Base-by-base conservation (phyloP, 2,888 invertebrate genomes). In the Dolichomitus sp. region DNA sequence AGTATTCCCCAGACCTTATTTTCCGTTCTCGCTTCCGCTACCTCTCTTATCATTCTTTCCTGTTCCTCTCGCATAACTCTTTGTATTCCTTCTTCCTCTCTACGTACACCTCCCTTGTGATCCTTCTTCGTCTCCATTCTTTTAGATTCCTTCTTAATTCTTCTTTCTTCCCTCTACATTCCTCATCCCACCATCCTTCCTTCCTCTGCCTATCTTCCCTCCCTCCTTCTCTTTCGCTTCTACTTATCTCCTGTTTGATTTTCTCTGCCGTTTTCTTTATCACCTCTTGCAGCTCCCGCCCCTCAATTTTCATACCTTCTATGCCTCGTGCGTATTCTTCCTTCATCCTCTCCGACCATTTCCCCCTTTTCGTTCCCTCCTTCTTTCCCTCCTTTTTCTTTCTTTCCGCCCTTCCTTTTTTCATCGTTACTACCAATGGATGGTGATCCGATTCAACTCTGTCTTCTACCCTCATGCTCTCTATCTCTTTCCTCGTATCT, bases 381-480 rank as follows among this genome's bases (percentile, higher is more conserved):
- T 11, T 19, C 17, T 33, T 50, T 7, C 30, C 12, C 37, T 52
- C 33, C 57, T 45, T 48, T 45, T 42, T 52, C 11, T 11, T 40
- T 63, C 17, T 57, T 33, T 48, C 63, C 19, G 1, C 37, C 11
- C 45, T 42, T 27, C 40, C 54, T n/a, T 23, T 19, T 45, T 42
- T 17, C 19, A 54, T 40, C n/a, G 27, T 37, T 50, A 50, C 61
- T 30, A 33, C 33, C 33, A 73, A 1, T 4, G 83, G 81, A 12
- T 72, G 52, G 54, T 82, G 80, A 11, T 84, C 77, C 11, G 80
- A 83, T 14, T 82, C 70, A 19, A 81, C 33, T 57, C 68, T 68
- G 9, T 72, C 65, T 3, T 17, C 70, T 9, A 78, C 65, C 17
- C 52, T n/a, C 11, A 84, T n/a, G 9, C 23, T 73, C 11, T 66